Conservation (phyloP, 2,888 invertebrate species). For the Brenthis hecate region DNA sequence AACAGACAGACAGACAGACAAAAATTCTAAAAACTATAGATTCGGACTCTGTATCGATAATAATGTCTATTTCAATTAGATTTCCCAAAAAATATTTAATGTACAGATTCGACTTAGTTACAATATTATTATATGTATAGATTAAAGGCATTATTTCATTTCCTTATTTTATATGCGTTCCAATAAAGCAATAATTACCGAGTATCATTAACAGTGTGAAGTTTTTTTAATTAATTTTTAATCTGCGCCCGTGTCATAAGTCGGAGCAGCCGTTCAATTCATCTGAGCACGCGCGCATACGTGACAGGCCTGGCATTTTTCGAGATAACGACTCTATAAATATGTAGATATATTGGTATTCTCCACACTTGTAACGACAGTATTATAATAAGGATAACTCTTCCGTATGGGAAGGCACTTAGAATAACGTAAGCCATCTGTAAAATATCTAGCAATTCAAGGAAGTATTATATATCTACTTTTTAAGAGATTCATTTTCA, state of each 20-base stretch:
- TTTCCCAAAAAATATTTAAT: too few species aligned
- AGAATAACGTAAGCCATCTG: constrained; percentile 2
- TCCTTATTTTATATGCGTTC: not conserved
- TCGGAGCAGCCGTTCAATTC: constrained; percentile 55
- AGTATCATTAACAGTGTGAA: constrained; percentile 29
- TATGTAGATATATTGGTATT: constrained; percentile 48
- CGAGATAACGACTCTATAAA: constrained; percentile 53
- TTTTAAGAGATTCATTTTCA: too few species aligned
- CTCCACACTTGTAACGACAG: constrained; percentile 44
- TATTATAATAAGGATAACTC: constrained; percentile 54
- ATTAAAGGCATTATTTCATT: too few species aligned
- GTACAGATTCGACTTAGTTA: too few species aligned
- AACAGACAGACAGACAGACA: too few species aligned
- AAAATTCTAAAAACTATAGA: too few species aligned
- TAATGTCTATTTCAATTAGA: too few species aligned
- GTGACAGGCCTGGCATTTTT: constrained; percentile 58
- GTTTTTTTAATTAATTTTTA: constrained; percentile 42
- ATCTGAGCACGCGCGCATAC: constrained; percentile 61
- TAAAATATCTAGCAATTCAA: not conserved
- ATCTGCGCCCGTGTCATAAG: constrained; percentile 37
- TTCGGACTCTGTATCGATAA: too few species aligned
- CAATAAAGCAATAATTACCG: constrained; percentile 17
- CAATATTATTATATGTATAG: too few species aligned
- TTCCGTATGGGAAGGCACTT: constrained; percentile 40
- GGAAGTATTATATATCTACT: too few species aligned